These are phyloP conservation scores for Calliopum simillimum DNA, from an alignment of 2,888 invertebrate genomes.

Conservation along the genomic window DNA sequence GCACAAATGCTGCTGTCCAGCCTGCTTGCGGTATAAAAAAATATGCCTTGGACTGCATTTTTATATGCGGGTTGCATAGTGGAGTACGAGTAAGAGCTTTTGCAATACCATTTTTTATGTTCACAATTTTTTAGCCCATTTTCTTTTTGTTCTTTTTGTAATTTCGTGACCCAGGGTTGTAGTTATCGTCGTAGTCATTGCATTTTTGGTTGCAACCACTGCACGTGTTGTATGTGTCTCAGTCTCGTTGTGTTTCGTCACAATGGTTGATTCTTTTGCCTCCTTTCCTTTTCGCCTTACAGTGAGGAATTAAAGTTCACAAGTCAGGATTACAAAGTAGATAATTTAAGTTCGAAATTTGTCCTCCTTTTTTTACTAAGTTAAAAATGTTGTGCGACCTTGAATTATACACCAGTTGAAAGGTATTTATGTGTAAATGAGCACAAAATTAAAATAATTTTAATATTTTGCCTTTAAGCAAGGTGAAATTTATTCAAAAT, in stretches of 20 bases:
- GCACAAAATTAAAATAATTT: too few relatives aligned
- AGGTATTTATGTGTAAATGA: too few relatives aligned
- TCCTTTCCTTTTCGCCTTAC: too few relatives aligned
- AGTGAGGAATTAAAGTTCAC: background rate
- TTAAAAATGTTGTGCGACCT: too few relatives aligned
- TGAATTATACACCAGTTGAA: too few relatives aligned
- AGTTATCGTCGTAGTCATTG: slow-evolving; percentile 20
- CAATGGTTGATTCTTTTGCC: background rate
- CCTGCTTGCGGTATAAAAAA: slow-evolving; percentile 62
- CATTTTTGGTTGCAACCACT: slow-evolving; percentile 21
- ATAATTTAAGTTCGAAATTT: too few relatives aligned
- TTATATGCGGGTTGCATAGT: slow-evolving; percentile 56
- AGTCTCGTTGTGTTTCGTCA: background rate
- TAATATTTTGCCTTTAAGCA: too few relatives aligned
- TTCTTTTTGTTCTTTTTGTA: background rate
- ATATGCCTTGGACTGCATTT: slow-evolving; percentile 62
- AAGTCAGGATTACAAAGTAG: too few relatives aligned
- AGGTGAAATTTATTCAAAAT: too few relatives aligned
- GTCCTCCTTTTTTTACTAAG: too few relatives aligned
- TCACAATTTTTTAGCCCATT: background rate
- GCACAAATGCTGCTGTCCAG: slow-evolving; percentile 55
- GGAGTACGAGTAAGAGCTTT: background rate
- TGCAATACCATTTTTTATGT: background rate
- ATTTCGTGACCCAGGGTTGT: slow-evolving; percentile 18
- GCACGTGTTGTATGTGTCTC: slow-evolving; percentile 24